These are phyloP conservation scores for Proteles cristata DNA, from an alignment of 2,113 vertebrate species.

Conservation along the genomic window DNA sequence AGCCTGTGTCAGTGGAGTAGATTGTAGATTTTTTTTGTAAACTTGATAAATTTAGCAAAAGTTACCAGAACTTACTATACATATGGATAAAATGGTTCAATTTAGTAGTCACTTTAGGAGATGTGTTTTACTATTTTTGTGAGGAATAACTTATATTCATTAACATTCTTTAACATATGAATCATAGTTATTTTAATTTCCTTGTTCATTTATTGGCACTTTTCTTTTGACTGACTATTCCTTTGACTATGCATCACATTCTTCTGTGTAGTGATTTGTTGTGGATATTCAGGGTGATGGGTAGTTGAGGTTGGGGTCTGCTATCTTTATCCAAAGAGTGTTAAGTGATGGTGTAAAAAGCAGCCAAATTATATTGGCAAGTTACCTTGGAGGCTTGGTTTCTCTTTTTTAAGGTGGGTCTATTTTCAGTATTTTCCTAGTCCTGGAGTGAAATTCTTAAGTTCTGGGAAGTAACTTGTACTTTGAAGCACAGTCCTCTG, in stretches of 20 bases:
- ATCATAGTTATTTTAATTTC: background rate
- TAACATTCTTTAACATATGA: background rate
- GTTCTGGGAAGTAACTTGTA: background rate
- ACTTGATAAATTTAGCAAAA: background rate
- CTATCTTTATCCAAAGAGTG: background rate
- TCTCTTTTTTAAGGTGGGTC: background rate
- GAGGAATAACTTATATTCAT: background rate
- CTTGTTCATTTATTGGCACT: background rate
- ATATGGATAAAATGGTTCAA: background rate
- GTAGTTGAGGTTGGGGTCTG: background rate
- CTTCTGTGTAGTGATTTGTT: background rate
- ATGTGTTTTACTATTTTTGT: slow-evolving; percentile 32
- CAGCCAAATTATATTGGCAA: background rate
- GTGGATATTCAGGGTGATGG: background rate
- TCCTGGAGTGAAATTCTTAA: background rate
- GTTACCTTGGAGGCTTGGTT: background rate
- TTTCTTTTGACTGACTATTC: slow-evolving; percentile 18
- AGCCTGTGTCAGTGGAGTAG: background rate
- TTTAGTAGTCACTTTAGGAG: background rate
- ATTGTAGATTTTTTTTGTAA: background rate
- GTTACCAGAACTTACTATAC: slow-evolving; percentile 23
- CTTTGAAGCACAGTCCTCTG: background rate
- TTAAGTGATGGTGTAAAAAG: background rate
- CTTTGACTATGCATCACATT: background rate
- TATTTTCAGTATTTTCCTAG: background rate